Percentiles rank a stretch among this genome's conserved stretches.
phyloP scores from a whole-genome alignment of 2,888 invertebrate species.

The Eilema caniola region DNA sequence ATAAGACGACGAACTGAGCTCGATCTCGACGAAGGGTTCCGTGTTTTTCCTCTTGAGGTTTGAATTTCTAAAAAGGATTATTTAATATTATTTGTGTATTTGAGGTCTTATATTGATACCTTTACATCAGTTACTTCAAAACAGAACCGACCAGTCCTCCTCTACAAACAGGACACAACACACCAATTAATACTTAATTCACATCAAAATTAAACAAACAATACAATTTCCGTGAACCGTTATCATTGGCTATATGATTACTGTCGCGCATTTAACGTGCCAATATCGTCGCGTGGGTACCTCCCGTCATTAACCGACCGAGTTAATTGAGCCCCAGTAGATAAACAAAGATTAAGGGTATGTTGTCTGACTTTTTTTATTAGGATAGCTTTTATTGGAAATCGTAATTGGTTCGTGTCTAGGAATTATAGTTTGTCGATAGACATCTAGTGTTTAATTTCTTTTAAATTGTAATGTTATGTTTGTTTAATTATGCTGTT shows the following conservation, averaged over 20 bases:
- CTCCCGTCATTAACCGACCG: slow-evolving; percentile 59
- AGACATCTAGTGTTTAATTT: slow-evolving; percentile 39
- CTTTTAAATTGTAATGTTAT: slow-evolving; percentile 26
- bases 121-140: background rate
- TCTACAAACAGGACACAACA: slow-evolving; percentile 2
- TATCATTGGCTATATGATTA: slow-evolving; percentile 48
- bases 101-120: too few relatives aligned
- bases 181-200: slow-evolving; percentile 42
- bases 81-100: too few relatives aligned
- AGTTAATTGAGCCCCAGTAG: slow-evolving; percentile 66
- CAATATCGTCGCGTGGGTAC: slow-evolving; percentile 50
- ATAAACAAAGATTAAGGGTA: slow-evolving; percentile 66
- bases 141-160: background rate
- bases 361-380: slow-evolving; percentile 54
- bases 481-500: slow-evolving; percentile 8
- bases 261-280: slow-evolving; percentile 23
- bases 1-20: too few relatives aligned
- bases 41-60: too few relatives aligned
- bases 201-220: slow-evolving; percentile 48
- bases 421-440: slow-evolving; percentile 48
- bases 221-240: slow-evolving; percentile 48
- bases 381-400: slow-evolving; percentile 61
- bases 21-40: too few relatives aligned
- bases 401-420: slow-evolving; percentile 57
- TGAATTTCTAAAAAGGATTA: too few relatives aligned